phyloP scores from a whole-genome alignment of 2,797 vertebrate species.

The Melanogrammus aeglefinus region DNA sequence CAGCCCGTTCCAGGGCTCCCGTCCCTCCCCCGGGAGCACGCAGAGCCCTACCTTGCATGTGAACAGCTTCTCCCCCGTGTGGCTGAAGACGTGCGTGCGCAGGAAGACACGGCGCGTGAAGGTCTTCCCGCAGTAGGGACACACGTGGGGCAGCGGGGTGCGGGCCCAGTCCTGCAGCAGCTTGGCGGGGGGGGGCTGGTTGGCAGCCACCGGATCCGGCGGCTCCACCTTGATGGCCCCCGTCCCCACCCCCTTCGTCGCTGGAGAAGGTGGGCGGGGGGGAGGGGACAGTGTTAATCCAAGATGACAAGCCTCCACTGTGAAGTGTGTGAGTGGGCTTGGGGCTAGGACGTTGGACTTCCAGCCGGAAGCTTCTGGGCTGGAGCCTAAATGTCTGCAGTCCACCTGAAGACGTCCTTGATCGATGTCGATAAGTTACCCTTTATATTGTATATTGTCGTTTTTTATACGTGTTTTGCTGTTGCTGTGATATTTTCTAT shows the following conservation, averaged over 20 bases:
- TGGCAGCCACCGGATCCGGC: slow-evolving; percentile 47
- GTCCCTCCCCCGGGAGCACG: too few relatives aligned
- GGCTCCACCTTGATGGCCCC: slow-evolving; percentile 40
- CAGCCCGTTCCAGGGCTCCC: too few relatives aligned
- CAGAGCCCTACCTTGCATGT: slow-evolving; percentile 74
- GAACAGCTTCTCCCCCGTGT: slow-evolving; percentile 89
- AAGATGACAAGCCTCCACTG: too few relatives aligned
- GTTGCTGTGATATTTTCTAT: too few relatives aligned
- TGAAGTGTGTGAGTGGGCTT: too few relatives aligned
- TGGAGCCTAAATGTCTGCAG: too few relatives aligned
- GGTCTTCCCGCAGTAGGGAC: slow-evolving; percentile 85
- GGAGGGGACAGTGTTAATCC: not conserved
- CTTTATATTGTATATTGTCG: too few relatives aligned
- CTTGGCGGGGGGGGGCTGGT: slow-evolving; percentile 68
- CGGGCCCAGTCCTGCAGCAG: slow-evolving; percentile 70
- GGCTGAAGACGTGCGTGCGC: slow-evolving; percentile 85
- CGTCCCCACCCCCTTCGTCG: slow-evolving; percentile 12
- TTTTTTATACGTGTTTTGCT: too few relatives aligned
- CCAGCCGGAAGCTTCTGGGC: too few relatives aligned
- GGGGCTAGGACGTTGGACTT: too few relatives aligned
- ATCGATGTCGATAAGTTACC: too few relatives aligned
- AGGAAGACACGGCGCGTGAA: slow-evolving; percentile 90
- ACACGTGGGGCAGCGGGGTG: slow-evolving; percentile 74
- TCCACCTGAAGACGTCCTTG: too few relatives aligned
- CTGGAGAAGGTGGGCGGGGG: slow-evolving; percentile 20